phyloP scores from a whole-genome alignment of 2,113 vertebrate genomes.

The Cynopterus brachyotis region DNA sequence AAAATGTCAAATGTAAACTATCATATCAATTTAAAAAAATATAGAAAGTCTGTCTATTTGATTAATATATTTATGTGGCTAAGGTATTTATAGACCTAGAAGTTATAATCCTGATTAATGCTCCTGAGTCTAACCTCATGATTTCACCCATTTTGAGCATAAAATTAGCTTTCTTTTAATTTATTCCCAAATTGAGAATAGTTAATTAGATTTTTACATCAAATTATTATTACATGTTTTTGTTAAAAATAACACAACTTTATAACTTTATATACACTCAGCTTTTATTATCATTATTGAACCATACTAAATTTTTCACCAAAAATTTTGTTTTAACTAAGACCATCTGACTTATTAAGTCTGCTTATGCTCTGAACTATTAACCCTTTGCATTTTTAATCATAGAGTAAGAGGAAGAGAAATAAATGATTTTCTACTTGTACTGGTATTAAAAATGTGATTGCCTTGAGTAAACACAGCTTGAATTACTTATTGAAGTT shows the following conservation, averaged over 20 bases:
- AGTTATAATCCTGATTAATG: background rate
- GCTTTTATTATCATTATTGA: background rate
- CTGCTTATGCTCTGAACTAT: background rate
- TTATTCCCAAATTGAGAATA: background rate
- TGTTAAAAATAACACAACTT: background rate
- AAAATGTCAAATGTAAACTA: background rate
- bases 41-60: background rate
- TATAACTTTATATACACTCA: background rate
- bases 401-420: background rate
- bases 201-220: background rate
- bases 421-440: background rate
- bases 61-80: background rate
- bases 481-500: background rate
- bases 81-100: background rate
- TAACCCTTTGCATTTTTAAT: background rate
- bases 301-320: background rate
- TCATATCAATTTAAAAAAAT: background rate
- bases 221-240: background rate
- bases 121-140: background rate
- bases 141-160: background rate
- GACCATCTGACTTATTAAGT: background rate
- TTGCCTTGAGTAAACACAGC: background rate
- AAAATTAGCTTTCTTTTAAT: background rate
- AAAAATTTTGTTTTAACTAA: background rate
- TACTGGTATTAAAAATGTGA: background rate